Conservation (phyloP, 2,888 invertebrate species). For the Euplagia quadripunctaria region DNA sequence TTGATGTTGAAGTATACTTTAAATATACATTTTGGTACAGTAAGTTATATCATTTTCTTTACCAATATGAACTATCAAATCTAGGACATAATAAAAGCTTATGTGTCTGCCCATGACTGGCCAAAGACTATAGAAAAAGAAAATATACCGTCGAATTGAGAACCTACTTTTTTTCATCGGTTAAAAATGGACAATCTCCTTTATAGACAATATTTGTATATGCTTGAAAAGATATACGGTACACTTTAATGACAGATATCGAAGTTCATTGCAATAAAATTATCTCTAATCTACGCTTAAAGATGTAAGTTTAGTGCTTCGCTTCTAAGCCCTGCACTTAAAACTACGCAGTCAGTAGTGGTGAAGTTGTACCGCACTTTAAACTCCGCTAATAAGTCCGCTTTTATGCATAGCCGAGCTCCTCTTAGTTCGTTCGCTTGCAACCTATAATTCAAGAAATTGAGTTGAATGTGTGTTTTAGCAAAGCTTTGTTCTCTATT, state of each 20-base stretch:
- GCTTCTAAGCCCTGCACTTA: constrained; percentile 35
- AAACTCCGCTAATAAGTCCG: constrained; percentile 46
- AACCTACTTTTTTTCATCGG: too few species aligned
- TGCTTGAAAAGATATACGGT: too few species aligned
- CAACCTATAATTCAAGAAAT: constrained; percentile 20
- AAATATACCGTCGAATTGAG: too few species aligned
- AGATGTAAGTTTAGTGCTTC: constrained; percentile 8
- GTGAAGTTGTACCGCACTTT: constrained; percentile 45
- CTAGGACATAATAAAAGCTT: too few species aligned
- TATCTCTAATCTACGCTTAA: constrained; percentile 13
- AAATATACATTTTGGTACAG: too few species aligned
- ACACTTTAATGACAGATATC: neutral
- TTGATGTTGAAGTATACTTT: too few species aligned
- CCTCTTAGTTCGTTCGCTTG: constrained; percentile 23
- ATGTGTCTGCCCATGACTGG: too few species aligned
- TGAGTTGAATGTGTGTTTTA: constrained; percentile 6
- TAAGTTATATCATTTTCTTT: too few species aligned
- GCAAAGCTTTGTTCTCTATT: constrained; percentile 8
- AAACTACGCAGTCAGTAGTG: constrained; percentile 38
- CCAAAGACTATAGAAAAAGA: too few species aligned
- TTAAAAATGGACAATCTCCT: too few species aligned
- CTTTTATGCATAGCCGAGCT: constrained; percentile 48
- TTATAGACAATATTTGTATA: too few species aligned
- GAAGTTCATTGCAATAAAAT: constrained; percentile 8
- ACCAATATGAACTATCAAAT: too few species aligned